Conservation (phyloP, 2,888 invertebrate species). For the Stramonita haemastoma region DNA sequence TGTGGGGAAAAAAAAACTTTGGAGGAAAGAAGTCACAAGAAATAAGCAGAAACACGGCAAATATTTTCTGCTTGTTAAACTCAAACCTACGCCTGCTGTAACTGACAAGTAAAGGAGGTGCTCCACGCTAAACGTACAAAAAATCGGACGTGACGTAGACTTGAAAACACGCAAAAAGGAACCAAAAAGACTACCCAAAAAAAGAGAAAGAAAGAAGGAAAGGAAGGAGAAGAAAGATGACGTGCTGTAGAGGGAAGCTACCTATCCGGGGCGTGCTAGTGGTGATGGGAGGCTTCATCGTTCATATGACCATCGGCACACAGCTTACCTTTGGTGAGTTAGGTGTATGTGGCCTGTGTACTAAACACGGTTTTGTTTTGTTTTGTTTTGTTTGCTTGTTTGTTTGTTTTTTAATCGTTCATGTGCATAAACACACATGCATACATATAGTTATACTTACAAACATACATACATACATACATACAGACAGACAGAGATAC, state of each 20-base stretch:
- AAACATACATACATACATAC: too few relatives aligned
- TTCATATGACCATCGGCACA: conserved; percentile 16
- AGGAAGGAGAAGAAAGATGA: background rate
- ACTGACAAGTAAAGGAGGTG: too few relatives aligned
- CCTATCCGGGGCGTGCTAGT: conserved; percentile 2
- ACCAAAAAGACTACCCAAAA: too few relatives aligned
- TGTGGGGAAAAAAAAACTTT: too few relatives aligned
- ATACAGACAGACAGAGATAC: background rate
- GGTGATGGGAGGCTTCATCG: background rate
- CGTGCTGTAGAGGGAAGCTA: background rate
- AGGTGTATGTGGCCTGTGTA: background rate
- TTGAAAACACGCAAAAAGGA: background rate
- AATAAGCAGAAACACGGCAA: too few relatives aligned
- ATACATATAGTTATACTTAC: background rate
- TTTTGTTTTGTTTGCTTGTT: too few relatives aligned
- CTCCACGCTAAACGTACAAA: background rate
- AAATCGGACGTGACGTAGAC: background rate
- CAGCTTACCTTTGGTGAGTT: conserved; percentile 22
- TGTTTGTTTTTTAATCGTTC: too few relatives aligned
- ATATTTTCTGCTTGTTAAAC: too few relatives aligned
- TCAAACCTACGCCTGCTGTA: too few relatives aligned
- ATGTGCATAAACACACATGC: background rate
- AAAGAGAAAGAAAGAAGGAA: background rate
- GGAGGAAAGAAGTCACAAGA: too few relatives aligned
- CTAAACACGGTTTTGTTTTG: too few relatives aligned